These are phyloP conservation scores for Phrynosoma platyrhinos DNA, from an alignment of 2,113 vertebrate genomes.

Conservation along the genomic window DNA sequence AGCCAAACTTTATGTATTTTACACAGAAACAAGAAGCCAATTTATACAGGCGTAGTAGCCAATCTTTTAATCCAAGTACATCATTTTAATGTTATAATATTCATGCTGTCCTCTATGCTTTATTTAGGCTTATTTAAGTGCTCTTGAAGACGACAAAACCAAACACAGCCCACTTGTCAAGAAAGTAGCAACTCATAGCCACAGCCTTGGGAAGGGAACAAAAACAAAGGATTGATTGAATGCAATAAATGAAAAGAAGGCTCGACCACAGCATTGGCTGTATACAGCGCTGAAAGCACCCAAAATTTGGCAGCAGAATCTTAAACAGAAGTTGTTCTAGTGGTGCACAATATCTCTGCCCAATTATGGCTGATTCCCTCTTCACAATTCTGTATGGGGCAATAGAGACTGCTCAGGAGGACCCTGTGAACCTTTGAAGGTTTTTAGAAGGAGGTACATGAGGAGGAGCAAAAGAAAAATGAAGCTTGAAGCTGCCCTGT, in stretches of 20 bases:
- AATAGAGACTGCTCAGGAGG: not conserved
- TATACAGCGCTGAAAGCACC: not conserved
- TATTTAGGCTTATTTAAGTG: not conserved
- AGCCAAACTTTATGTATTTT: conserved; percentile 13
- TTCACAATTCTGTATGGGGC: not conserved
- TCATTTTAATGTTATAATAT: not conserved
- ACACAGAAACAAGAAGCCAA: conserved; percentile 36
- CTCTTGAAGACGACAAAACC: not conserved
- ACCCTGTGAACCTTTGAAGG: not conserved
- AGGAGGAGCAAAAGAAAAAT: not conserved
- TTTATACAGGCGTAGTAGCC: conserved; percentile 7
- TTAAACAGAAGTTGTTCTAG: not conserved
- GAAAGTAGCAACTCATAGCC: not conserved
- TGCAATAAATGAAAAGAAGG: not conserved
- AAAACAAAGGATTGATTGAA: not conserved
- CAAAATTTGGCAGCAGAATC: not conserved
- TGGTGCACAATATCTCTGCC: not conserved
- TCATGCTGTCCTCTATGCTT: not conserved
- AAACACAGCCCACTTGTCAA: not conserved
- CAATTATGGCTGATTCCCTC: not conserved
- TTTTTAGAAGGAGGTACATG: not conserved
- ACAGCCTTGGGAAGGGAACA: not conserved
- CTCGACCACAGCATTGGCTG: not conserved
- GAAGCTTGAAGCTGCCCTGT: not conserved
- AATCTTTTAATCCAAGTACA: not conserved